A percentile compares a stretch with the other conserved stretches of the same genome.
Conservation (phyloP, 2,888 invertebrate genomes). For the Chydorus sphaericus region DNA sequence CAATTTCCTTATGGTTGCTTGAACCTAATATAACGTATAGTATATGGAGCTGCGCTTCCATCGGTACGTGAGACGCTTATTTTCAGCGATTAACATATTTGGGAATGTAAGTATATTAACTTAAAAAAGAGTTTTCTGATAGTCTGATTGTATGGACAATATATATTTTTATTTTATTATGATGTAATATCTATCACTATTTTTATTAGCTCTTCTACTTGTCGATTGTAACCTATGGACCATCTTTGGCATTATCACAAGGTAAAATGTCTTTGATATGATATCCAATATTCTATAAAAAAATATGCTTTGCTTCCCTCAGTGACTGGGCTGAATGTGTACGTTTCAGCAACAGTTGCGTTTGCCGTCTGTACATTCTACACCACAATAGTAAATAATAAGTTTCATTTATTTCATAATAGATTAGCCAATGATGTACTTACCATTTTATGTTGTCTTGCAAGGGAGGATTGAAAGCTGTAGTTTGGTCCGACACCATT, state of each 20-base stretch:
- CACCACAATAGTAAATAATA: neutral
- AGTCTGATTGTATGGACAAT: no score
- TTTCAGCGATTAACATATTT: neutral
- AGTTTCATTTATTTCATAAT: no score
- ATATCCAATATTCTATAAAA: neutral
- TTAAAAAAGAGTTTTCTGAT: no score
- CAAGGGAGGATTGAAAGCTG: neutral
- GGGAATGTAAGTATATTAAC: no score
- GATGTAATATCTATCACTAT: neutral
- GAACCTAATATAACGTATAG: neutral
- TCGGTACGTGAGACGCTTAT: neutral
- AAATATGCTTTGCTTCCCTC: no score
- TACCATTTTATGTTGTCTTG: no score
- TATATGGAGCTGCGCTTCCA: neutral
- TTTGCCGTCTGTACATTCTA: neutral
- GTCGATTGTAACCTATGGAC: neutral
- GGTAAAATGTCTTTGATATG: neutral
- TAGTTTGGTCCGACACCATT: neutral
- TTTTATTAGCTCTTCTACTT: neutral
- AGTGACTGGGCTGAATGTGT: neutral
- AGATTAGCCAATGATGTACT: no score
- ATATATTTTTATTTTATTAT: constrained; percentile 9
- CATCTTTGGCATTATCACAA: neutral
- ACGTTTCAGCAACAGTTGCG: neutral
- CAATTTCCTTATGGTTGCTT: no score